phyloP scores from a whole-genome alignment of 2,797 vertebrate genomes.

The Fratercula arctica region DNA sequence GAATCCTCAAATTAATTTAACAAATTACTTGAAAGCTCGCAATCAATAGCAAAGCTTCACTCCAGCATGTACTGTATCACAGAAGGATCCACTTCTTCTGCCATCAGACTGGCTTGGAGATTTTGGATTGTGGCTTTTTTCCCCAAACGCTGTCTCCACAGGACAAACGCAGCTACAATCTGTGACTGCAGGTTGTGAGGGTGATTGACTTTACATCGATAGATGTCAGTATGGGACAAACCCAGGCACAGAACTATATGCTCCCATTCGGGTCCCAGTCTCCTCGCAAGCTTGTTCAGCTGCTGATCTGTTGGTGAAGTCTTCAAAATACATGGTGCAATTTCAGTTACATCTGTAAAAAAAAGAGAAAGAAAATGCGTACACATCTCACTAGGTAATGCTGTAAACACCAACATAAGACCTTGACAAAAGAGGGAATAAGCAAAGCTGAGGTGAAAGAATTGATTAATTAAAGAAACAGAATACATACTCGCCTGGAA shows the following conservation, averaged over 20 bases:
- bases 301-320: slow-evolving; percentile 85
- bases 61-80: slow-evolving; percentile 78
- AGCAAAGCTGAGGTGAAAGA: not conserved
- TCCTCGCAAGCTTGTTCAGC: slow-evolving; percentile 83
- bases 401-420: not conserved
- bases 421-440: not conserved
- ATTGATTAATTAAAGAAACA: not conserved
- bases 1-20: not conserved
- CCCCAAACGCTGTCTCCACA: slow-evolving; percentile 85
- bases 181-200: slow-evolving; percentile 81
- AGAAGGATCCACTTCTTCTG: slow-evolving; percentile 78
- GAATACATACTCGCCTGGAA: not conserved
- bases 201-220: slow-evolving; percentile 87
- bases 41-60: slow-evolving; percentile 32
- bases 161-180: slow-evolving; percentile 84
- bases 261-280: slow-evolving; percentile 88
- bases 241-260: slow-evolving; percentile 85
- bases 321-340: slow-evolving; percentile 75
- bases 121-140: slow-evolving; percentile 81
- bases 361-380: not conserved
- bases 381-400: not conserved
- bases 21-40: not conserved
- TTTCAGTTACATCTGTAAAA: slow-evolving; percentile 63
- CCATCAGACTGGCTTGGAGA: slow-evolving; percentile 78
- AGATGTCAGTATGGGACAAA: slow-evolving; percentile 82